Evolutionary conservation across 2,797 vertebrate genomes (phyloP).

Genomic region (Agapornis canus): DNA sequence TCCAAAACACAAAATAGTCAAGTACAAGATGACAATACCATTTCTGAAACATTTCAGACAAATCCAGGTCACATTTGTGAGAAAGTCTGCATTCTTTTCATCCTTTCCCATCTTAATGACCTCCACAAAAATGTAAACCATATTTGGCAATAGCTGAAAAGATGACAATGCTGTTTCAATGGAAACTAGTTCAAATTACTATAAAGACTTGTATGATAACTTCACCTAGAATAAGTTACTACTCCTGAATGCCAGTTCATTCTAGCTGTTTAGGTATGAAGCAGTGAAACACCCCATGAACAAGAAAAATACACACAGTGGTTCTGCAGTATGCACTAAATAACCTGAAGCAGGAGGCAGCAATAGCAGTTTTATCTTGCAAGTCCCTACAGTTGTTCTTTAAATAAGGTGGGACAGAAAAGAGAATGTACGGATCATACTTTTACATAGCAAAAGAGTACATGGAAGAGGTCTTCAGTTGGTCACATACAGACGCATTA

Average conservation of each 20-base stretch:
- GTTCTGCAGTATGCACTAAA: constrained; percentile 82
- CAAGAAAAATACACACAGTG: constrained; percentile 85
- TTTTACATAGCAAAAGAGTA: constrained; percentile 4
- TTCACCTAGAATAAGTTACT: constrained; percentile 69
- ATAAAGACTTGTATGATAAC: constrained; percentile 53
- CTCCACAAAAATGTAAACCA: not conserved
- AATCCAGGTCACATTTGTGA: not conserved
- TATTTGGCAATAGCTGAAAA: not conserved
- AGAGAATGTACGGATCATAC: not conserved
- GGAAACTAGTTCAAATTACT: constrained; percentile 39
- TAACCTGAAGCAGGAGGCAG: constrained; percentile 81
- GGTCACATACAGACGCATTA: constrained; percentile 25
- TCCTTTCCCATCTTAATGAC: not conserved
- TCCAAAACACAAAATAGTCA: not conserved
- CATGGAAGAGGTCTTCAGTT: constrained; percentile 44
- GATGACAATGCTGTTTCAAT: constrained; percentile 42
- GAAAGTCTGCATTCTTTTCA: not conserved
- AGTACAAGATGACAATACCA: not conserved
- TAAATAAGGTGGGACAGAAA: constrained; percentile 18
- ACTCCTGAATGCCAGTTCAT: constrained; percentile 80
- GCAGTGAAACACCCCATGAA: constrained; percentile 84
- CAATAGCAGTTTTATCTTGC: constrained; percentile 80
- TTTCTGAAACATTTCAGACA: not conserved
- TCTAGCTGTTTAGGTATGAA: constrained; percentile 85
- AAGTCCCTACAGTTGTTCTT: constrained; percentile 40